Evolutionary conservation across 2,113 vertebrate genomes (phyloP).

Genomic region (Myiopsitta monachus): DNA sequence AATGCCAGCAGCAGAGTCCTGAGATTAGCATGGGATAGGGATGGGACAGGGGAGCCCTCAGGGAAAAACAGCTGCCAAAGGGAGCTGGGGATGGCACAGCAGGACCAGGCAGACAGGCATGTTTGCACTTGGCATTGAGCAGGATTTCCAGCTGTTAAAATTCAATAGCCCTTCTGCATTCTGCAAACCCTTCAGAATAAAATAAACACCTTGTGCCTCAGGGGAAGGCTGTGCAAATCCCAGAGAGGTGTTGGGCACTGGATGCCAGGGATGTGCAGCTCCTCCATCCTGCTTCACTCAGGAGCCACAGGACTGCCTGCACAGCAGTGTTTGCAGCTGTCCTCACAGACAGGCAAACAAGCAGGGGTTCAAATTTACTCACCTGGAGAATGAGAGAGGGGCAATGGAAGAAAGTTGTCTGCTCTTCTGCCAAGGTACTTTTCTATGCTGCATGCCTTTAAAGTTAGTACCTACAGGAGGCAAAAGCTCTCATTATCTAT

Average conservation of each 20-base stretch:
- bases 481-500: neutral
- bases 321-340: too few relatives aligned
- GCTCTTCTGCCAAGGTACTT: fast-evolving
- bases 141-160: neutral
- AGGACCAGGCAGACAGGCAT: neutral
- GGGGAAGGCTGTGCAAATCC: fast-evolving
- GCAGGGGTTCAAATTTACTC: neutral
- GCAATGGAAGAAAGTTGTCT: neutral
- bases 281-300: neutral
- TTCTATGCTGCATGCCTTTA: neutral
- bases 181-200: neutral
- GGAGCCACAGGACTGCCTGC: fast-evolving
- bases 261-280: neutral
- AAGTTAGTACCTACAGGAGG: neutral
- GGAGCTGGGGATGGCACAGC: neutral
- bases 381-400: fast-evolving
- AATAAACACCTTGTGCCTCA: neutral
- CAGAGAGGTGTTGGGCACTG: neutral
- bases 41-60: fast-evolving
- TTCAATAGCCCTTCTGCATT: neutral
- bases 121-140: too few relatives aligned
- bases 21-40: fast-evolving
- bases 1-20: neutral
- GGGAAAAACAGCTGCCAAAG: neutral
- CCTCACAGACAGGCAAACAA: neutral